Conservation (phyloP, 2,888 invertebrate genomes). For the Trachelus tabidus region DNA sequence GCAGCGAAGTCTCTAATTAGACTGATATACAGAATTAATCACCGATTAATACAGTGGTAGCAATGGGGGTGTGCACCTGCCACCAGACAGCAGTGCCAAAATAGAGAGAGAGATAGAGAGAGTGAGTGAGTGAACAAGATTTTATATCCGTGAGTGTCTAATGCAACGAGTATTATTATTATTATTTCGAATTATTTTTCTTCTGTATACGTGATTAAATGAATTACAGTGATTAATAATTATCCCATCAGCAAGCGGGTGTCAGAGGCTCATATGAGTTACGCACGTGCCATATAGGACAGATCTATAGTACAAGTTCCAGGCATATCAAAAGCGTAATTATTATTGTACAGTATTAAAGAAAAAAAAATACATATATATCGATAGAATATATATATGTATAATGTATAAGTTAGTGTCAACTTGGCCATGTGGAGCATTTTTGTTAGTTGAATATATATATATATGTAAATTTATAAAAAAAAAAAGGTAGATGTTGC, state of each 20-base stretch:
- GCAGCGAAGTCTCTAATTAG: too few species aligned
- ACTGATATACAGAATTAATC: conserved; percentile 27
- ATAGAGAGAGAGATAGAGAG: conserved; percentile 27
- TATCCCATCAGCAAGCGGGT: conserved; percentile 63
- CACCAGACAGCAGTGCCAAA: conserved; percentile 57
- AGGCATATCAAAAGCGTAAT: conserved; percentile 58
- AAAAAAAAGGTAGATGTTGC: conserved; percentile 27
- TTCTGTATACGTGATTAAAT: conserved; percentile 22
- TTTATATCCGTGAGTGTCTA: conserved; percentile 24
- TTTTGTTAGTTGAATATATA: conserved; percentile 59
- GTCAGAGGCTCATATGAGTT: conserved; percentile 58
- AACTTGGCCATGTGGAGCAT: conserved; percentile 66
- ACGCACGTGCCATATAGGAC: conserved; percentile 56
- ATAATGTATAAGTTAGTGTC: conserved; percentile 59
- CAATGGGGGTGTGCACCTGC: conserved; percentile 64
- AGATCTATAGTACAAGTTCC: conserved; percentile 54
- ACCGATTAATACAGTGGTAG: conserved; percentile 47
- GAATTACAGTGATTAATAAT: conserved; percentile 51
- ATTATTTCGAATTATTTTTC: conserved; percentile 5
- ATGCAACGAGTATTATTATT: too few species aligned
- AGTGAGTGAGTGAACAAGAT: conserved; percentile 42
- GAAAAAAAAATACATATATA: conserved; percentile 27
- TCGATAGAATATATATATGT: conserved; percentile 30
- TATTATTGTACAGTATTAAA: conserved; percentile 43
- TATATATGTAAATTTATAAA: conserved; percentile 25